Percentiles rank a stretch among this genome's conserved stretches.
These are phyloP conservation scores for Prochilodus magdalenae DNA, from an alignment of 2,113 vertebrate genomes.

Conservation along the genomic window DNA sequence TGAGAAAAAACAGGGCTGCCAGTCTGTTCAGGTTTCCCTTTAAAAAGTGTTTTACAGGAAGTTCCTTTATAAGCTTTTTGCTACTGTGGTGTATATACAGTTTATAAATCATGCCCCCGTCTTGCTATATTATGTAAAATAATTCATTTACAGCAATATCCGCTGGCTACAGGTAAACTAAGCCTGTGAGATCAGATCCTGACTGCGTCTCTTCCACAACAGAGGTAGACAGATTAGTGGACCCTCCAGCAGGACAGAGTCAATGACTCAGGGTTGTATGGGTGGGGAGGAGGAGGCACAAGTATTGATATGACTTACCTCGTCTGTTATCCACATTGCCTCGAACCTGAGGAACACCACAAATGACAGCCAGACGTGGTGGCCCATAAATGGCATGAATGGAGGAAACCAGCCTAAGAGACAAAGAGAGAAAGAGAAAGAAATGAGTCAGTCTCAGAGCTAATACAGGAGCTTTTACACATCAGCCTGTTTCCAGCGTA, in stretches of 20 bases:
- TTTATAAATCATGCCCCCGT: no score
- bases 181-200: background rate
- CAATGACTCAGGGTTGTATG: background rate
- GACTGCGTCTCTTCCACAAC: background rate
- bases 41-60: background rate
- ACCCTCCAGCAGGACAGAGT: background rate
- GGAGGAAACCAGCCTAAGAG: slow-evolving; percentile 87
- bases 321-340: slow-evolving; percentile 82
- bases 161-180: no score
- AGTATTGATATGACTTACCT: slow-evolving; percentile 78
- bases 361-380: slow-evolving; percentile 82
- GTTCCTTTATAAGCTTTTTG: no score
- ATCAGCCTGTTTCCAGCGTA: no score
- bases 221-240: slow-evolving; percentile 15
- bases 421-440: slow-evolving; percentile 33
- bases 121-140: no score
- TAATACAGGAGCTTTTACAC: no score
- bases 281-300: background rate
- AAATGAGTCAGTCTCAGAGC: no score
- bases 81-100: no score
- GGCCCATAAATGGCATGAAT: slow-evolving; percentile 91
- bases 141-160: no score
- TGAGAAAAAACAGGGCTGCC: slow-evolving; percentile 96
- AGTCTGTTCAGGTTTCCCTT: background rate
- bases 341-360: slow-evolving; percentile 82